Conservation (phyloP, 2,113 vertebrate genomes). For the Lagopus muta region DNA sequence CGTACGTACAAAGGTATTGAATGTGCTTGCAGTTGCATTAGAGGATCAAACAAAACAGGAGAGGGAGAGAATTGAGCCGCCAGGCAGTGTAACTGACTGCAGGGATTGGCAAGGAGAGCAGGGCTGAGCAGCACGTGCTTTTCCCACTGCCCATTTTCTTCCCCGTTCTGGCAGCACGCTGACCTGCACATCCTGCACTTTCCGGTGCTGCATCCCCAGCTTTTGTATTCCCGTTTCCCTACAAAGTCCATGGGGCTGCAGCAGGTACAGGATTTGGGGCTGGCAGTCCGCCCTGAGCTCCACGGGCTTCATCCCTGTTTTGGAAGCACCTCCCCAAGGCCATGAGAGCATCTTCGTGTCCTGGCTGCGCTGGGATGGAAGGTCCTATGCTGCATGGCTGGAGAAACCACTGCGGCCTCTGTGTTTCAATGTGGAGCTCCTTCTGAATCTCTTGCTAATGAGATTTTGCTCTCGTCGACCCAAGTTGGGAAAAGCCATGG, state of each 20-base stretch:
- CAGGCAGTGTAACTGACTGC: not conserved
- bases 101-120: not conserved
- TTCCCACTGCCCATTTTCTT: not conserved
- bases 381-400: not conserved
- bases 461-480: not conserved
- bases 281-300: not conserved
- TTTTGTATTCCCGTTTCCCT: rapidly evolving
- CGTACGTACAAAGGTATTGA: not conserved
- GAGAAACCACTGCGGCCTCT: rapidly evolving
- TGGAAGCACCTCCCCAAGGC: not conserved
- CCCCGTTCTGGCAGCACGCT: not conserved
- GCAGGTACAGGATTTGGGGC: not conserved
- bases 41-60: not conserved
- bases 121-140: rapidly evolving
- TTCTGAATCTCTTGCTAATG: not conserved
- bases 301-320: not conserved
- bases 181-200: not conserved
- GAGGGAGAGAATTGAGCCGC: not conserved
- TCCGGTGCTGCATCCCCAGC: rapidly evolving
- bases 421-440: rapidly evolving
- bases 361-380: not conserved
- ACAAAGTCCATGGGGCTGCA: not conserved
- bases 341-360: not conserved
- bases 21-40: not conserved
- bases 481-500: not conserved